Conservation (phyloP, 2,888 invertebrate species). For the Dromius quadrimaculatus region DNA sequence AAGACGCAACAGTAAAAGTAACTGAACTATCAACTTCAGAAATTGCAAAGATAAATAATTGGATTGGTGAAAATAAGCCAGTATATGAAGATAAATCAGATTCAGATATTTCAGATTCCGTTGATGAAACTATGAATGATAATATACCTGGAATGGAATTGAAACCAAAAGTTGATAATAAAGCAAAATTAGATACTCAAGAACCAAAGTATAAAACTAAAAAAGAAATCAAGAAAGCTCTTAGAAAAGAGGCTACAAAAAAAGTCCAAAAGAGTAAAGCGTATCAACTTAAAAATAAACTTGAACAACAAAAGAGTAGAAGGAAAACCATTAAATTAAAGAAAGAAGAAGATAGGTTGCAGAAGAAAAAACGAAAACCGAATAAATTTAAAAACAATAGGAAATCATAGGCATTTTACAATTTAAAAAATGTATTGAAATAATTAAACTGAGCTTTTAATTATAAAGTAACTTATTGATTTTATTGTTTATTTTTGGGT, state of each 20-base stretch:
- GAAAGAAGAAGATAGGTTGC: slow-evolving; percentile 64
- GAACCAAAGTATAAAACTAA: slow-evolving; percentile 68
- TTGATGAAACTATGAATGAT: slow-evolving; percentile 62
- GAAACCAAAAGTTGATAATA: slow-evolving; percentile 60
- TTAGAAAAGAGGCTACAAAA: slow-evolving; percentile 79
- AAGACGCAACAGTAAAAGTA: slow-evolving; percentile 83
- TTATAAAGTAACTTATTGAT: too few relatives aligned
- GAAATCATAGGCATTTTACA: slow-evolving; percentile 40
- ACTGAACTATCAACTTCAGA: slow-evolving; percentile 79
- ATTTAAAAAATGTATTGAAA: too few relatives aligned
- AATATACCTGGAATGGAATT: slow-evolving; percentile 69
- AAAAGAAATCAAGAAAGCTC: slow-evolving; percentile 77
- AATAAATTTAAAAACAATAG: slow-evolving; percentile 65
- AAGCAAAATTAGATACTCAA: slow-evolving; percentile 61
- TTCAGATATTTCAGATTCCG: slow-evolving; percentile 58
- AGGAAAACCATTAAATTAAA: slow-evolving; percentile 72
- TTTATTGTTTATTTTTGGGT: slow-evolving; percentile 52
- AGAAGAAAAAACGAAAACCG: slow-evolving; percentile 60
- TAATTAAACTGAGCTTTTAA: too few relatives aligned
- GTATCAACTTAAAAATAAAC: slow-evolving; percentile 79
- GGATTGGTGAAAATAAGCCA: slow-evolving; percentile 79
- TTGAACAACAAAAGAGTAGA: slow-evolving; percentile 77
- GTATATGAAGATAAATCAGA: slow-evolving; percentile 59
- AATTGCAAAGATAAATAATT: slow-evolving; percentile 77
- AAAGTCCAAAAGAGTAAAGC: slow-evolving; percentile 82